These are phyloP conservation scores for Leptestheria dahalacensis DNA, from an alignment of 1,140 invertebrate species.

Conservation along the genomic window DNA sequence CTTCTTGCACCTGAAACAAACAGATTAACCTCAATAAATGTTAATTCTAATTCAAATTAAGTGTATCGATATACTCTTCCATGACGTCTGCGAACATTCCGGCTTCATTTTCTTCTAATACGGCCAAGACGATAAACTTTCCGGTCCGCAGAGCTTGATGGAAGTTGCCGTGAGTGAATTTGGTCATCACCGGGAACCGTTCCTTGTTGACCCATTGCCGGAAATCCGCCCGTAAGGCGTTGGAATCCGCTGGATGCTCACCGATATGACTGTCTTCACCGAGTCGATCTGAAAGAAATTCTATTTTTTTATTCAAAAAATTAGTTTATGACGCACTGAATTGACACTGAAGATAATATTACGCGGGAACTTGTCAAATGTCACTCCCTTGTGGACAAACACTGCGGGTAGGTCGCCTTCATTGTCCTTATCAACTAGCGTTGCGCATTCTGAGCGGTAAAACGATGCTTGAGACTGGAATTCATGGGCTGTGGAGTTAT, in stretches of 20 bases:
- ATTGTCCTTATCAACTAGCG: slow-evolving; percentile 14
- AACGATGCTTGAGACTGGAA: slow-evolving; percentile 74
- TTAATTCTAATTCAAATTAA: not conserved
- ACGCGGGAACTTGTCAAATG: slow-evolving; percentile 54
- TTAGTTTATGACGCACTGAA: too few species aligned
- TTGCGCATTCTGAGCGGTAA: slow-evolving; percentile 45
- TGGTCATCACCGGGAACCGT: slow-evolving; percentile 76
- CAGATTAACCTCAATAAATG: not conserved
- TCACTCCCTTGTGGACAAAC: slow-evolving; percentile 67
- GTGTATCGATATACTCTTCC: slow-evolving; percentile 35
- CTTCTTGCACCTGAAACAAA: slow-evolving; percentile 44
- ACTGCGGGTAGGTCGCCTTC: slow-evolving; percentile 39
- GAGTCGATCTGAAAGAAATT: not conserved
- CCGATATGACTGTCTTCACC: slow-evolving; percentile 10
- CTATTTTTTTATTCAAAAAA: too few species aligned
- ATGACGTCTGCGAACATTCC: slow-evolving; percentile 63
- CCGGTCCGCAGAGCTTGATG: slow-evolving; percentile 62
- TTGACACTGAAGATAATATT: too few species aligned
- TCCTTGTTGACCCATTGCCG: slow-evolving; percentile 78
- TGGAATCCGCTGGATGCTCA: slow-evolving; percentile 33
- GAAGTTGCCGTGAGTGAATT: slow-evolving; percentile 67
- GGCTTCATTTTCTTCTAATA: slow-evolving; percentile 74
- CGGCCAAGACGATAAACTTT: slow-evolving; percentile 69
- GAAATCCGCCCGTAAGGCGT: slow-evolving; percentile 33
- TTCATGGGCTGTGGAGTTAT: slow-evolving; percentile 49